Percentiles rank a stretch among this genome's conserved stretches.
Conservation (phyloP, 2,888 invertebrate species). For the Cephus sareptanus region DNA sequence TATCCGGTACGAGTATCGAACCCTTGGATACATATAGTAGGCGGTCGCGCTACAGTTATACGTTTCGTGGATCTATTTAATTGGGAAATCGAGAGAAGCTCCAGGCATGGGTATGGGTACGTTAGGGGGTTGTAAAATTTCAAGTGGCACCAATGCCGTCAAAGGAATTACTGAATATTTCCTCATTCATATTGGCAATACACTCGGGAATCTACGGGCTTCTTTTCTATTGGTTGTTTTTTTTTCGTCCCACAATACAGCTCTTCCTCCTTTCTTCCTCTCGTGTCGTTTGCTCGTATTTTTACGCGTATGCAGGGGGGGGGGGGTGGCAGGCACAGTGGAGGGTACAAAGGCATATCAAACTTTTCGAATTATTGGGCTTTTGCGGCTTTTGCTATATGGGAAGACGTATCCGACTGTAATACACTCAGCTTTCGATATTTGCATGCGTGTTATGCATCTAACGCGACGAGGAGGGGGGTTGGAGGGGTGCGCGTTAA, state of each 20-base stretch:
- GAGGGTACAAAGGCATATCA: conserved; percentile 51
- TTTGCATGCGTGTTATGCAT: conserved; percentile 44
- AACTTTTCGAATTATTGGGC: conserved; percentile 57
- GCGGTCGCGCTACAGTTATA: not conserved
- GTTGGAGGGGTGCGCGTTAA: conserved; percentile 42
- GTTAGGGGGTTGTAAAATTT: not conserved
- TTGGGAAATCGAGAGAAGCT: not conserved
- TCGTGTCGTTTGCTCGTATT: not conserved
- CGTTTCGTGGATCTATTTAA: not conserved
- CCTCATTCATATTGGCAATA: conserved; percentile 37
- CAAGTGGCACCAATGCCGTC: conserved; percentile 2
- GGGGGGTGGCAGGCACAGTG: not conserved
- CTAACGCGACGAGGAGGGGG: conserved; percentile 29
- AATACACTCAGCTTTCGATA: conserved; percentile 47
- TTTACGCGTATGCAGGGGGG: not conserved
- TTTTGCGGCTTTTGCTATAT: conserved; percentile 27
- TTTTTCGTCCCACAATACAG: not conserved
- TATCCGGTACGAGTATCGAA: not conserved
- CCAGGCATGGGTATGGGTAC: not conserved
- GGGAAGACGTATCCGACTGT: conserved; percentile 42
- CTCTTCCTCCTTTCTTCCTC: not conserved
- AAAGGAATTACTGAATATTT: not conserved
- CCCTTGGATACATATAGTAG: not conserved
- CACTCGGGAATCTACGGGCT: conserved; percentile 25
- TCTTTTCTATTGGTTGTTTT: not conserved